Evolutionary conservation across 2,888 invertebrate species (phyloP).

Genomic region (Yponomeuta malinellus): DNA sequence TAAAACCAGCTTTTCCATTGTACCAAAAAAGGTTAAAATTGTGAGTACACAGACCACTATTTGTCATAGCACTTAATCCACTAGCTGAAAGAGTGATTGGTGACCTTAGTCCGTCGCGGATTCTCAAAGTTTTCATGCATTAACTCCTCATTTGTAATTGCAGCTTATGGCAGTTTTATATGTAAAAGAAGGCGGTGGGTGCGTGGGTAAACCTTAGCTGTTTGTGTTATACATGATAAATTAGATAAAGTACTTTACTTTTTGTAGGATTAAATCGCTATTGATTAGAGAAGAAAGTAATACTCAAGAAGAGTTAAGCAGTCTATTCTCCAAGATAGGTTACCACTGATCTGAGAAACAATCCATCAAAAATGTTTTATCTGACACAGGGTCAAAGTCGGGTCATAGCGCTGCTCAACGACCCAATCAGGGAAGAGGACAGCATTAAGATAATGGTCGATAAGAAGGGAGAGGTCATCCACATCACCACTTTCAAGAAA

Average conservation of each 20-base stretch:
- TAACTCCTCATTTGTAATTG: neutral
- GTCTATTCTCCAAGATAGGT: no score
- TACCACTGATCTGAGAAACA: no score
- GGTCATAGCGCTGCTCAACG: slow-evolving; percentile 85
- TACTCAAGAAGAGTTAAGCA: no score
- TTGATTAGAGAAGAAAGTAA: no score
- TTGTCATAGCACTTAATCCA: neutral
- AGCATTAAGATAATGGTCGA: slow-evolving; percentile 86
- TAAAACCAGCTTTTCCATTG: slow-evolving; percentile 81
- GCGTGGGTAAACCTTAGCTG: no score
- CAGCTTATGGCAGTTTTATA: neutral
- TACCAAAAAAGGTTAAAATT: slow-evolving; percentile 85
- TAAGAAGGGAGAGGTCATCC: slow-evolving; percentile 86
- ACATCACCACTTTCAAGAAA: slow-evolving; percentile 83
- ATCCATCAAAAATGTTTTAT: neutral
- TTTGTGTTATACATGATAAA: no score
- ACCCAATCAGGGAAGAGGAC: slow-evolving; percentile 86
- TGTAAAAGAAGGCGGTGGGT: no score
- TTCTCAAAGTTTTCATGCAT: no score
- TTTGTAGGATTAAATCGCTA: no score
- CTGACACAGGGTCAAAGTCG: slow-evolving; percentile 84
- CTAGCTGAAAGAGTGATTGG: no score
- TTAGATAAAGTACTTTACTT: no score
- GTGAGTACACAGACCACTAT: slow-evolving; percentile 54
- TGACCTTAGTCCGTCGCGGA: no score